Evolutionary conservation across 1,140 invertebrate genomes (phyloP), one percentile per base, ranked within the genome.

Genomic region (Brachionus angularis): DNA sequence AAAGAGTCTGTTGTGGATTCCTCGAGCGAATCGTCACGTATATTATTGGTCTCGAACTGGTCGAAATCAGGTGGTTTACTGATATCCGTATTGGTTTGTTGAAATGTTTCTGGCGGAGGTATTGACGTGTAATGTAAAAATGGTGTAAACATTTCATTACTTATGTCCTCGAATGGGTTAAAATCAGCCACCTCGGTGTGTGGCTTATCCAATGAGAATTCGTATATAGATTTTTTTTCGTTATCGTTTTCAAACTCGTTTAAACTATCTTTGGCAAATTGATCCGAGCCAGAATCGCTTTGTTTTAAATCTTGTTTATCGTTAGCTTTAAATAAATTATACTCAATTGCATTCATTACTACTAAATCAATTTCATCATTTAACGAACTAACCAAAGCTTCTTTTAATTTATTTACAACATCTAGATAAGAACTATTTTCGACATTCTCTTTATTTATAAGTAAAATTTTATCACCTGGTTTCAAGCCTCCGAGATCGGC

Each of bases 311-410:
- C 25, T 39, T 39, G n/a, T 5, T 21, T 25, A 39, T 39, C 33
- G 5, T 58, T 58, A 14, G 53, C 36, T 12, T 58, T 58, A 27
- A 36, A 58, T 39, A 58, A 39, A 39, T 58, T 58, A 12, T 58
- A 58, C 14, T 58, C 53, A 58, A 58, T 58, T 18, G 53, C 53
- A 58, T 58, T 58, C 53, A 58, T 58, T 16, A 58, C 53, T 1
- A 58, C 33, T 34, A 58, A 8, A 2, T 33, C 39, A 2, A 58
- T 18, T 27, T 58, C 53, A 8, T 39, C n/a, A n/a, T 58, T 58
- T 10, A 4, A 36, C 14, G 53, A 39, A 14, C 14, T 58, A 5
- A 27, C 4, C 23, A 39, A 12, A 23, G 53, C 53, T 58, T 58
- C 33, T 3, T 10, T 58, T 23, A 58, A 18, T 39, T 58, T 58